Percentiles rank a stretch among this genome's conserved stretches.
Conservation (phyloP, 2,888 invertebrate species). For the Archips xylosteana region DNA sequence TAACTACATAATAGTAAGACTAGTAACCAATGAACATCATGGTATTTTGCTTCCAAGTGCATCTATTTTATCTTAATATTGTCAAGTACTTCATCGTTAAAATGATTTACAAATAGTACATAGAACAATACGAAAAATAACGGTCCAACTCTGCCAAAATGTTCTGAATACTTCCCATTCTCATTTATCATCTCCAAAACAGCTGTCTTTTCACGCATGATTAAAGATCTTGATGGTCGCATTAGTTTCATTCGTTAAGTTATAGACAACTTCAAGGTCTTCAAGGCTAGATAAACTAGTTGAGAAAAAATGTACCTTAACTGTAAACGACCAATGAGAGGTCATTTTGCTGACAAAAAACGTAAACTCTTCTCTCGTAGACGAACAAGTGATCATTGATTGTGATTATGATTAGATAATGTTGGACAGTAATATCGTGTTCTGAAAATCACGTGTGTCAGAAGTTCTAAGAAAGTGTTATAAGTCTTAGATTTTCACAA, state of each 20-base stretch:
- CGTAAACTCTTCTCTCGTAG: background rate
- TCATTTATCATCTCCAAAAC: slow-evolving; percentile 13
- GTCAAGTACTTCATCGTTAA: background rate
- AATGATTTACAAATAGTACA: background rate
- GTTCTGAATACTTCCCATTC: background rate
- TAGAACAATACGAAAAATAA: background rate
- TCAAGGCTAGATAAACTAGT: slow-evolving; percentile 25
- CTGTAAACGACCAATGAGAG: background rate
- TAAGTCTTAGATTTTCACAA: too few species aligned
- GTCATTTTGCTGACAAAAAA: background rate
- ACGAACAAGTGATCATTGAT: background rate
- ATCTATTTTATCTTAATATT: background rate
- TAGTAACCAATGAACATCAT: background rate
- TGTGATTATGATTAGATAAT: slow-evolving; percentile 3
- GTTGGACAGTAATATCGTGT: background rate
- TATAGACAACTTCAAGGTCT: background rate
- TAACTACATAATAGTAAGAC: too few species aligned
- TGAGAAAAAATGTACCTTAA: slow-evolving; percentile 12
- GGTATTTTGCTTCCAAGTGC: background rate
- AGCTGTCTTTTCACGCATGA: slow-evolving; percentile 25
- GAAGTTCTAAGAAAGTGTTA: background rate
- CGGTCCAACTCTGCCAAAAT: background rate
- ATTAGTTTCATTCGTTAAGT: slow-evolving; percentile 19
- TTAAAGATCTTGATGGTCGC: slow-evolving; percentile 26
- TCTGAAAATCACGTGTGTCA: background rate